phyloP scores from a whole-genome alignment of 2,113 vertebrate species.

The Galbula dea region DNA sequence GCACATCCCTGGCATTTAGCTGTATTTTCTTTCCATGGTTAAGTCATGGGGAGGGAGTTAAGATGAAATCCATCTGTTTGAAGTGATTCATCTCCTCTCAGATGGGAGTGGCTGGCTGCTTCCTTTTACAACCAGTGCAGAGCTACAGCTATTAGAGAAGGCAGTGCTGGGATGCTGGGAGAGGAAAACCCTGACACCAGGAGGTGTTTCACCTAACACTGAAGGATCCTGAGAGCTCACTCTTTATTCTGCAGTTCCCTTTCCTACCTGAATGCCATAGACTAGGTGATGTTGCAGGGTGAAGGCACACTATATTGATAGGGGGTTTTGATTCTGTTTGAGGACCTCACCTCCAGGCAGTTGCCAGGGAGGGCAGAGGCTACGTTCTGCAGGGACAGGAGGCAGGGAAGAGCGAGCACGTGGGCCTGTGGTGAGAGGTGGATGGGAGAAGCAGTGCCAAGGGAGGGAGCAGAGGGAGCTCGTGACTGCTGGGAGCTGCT shows the following conservation, averaged over 20 bases:
- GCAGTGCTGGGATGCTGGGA: neutral
- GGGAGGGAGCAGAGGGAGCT: neutral
- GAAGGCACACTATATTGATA: neutral
- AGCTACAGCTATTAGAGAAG: neutral
- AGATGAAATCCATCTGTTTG: slow-evolving; percentile 24
- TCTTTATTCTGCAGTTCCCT: neutral
- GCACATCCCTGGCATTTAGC: slow-evolving; percentile 14
- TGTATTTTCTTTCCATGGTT: neutral
- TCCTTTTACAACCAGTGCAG: neutral
- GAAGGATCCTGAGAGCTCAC: neutral
- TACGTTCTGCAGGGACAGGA: neutral
- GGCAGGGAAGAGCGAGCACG: neutral
- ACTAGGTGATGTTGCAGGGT: neutral
- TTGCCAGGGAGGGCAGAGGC: neutral
- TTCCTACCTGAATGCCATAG: neutral
- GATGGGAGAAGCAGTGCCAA: neutral
- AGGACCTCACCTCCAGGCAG: neutral
- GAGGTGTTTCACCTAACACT: neutral
- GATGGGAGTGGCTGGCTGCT: slow-evolving; percentile 41
- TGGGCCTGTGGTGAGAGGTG: neutral
- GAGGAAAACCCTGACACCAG: neutral
- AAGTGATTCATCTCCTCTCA: slow-evolving; percentile 46
- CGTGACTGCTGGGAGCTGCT: neutral
- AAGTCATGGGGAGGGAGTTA: slow-evolving; percentile 18
- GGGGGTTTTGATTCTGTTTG: neutral